Evolutionary conservation across 1,140 invertebrate species (phyloP).

Genomic region (Rhopalosiphum maidis): DNA sequence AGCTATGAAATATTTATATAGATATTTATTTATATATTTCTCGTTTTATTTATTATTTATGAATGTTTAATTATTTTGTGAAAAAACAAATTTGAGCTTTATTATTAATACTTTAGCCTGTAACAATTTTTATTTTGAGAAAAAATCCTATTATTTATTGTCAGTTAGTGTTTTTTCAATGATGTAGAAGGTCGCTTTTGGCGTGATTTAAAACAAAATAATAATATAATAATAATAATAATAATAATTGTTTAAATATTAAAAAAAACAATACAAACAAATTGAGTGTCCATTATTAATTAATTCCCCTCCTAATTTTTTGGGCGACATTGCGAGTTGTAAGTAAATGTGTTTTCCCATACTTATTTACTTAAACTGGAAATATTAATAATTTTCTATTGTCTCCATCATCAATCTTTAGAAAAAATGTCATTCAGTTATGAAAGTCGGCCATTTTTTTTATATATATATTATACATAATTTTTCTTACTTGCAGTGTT

Average conservation of each 20-base stretch:
- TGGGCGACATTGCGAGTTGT: constrained; percentile 58
- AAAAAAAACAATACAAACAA: constrained; percentile 46
- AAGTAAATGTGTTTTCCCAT: constrained; percentile 40
- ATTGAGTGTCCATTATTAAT: constrained; percentile 44
- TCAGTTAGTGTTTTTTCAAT: constrained; percentile 57
- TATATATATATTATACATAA: constrained; percentile 57
- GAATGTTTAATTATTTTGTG: constrained; percentile 57
- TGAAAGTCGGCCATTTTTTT: constrained; percentile 59
- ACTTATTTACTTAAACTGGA: background rate
- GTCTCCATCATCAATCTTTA: background rate
- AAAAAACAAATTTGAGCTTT: constrained; percentile 58
- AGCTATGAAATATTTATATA: constrained; percentile 58
- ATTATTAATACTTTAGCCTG: constrained; percentile 58
- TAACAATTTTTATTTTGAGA: constrained; percentile 58
- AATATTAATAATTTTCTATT: background rate
- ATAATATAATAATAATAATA: constrained; percentile 52
- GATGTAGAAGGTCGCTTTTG: constrained; percentile 57
- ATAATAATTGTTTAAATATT: constrained; percentile 57
- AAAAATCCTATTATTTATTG: constrained; percentile 57
- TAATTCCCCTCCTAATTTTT: constrained; percentile 51
- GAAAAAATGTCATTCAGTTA: constrained; percentile 51
- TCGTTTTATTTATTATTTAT: constrained; percentile 58
- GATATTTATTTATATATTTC: constrained; percentile 58
- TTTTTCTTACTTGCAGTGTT: constrained; percentile 61
- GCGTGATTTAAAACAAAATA: constrained; percentile 56